Base-by-base conservation (phyloP, 2,113 vertebrate species). In the Aphyosemion australe region DNA sequence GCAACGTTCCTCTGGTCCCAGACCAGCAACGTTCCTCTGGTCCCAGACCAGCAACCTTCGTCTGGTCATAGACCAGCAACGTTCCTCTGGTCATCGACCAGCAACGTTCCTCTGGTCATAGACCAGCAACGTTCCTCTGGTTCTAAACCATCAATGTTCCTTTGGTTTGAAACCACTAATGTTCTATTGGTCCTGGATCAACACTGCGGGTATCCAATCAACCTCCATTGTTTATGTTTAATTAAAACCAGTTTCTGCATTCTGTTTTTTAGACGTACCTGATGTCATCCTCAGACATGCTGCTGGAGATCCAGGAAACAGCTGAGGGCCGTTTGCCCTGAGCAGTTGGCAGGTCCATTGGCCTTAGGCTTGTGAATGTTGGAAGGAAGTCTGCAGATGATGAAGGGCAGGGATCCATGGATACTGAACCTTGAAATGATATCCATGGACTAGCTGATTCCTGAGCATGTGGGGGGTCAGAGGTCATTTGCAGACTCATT, bases 351-450 rank as follows among this genome's bases (percentile, higher is more conserved):
- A 91, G 51, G 45, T 87, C 56, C 3, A 54, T 15, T 0, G 87
- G 87, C 32, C 84, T 89, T 70, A 79, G 87, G 72, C 61, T 87
- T 61, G 75, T 87, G 79, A 88, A 90, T 2, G 60, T 87, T 55
- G 83, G 86, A 0, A 90, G 76, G n/a, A 50, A 3, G 21, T 91
- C 83, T 5, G 21, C 21, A 15, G 55, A 12, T 56, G 49, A 62
- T 8, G 68, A 49, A 26, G 76, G 18, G 0, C 12, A 12, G 1
- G 14, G 9, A 12, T 46, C 16, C 26, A 2, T 26, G 26, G 26
- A 26, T 26, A 26, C 26, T 26, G 26, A 26, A 26, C 26, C 5
- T 26, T 26, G 26, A 26, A 26, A 2, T 0, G 6, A 54, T 6
- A 21, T 16, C 42, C 45, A 20, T 1, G 51, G 59, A 60, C 26